Percentiles rank a stretch among this genome's conserved stretches.
phyloP scores from a whole-genome alignment of 2,888 invertebrate genomes.

The Eutolmus rufibarbis region DNA sequence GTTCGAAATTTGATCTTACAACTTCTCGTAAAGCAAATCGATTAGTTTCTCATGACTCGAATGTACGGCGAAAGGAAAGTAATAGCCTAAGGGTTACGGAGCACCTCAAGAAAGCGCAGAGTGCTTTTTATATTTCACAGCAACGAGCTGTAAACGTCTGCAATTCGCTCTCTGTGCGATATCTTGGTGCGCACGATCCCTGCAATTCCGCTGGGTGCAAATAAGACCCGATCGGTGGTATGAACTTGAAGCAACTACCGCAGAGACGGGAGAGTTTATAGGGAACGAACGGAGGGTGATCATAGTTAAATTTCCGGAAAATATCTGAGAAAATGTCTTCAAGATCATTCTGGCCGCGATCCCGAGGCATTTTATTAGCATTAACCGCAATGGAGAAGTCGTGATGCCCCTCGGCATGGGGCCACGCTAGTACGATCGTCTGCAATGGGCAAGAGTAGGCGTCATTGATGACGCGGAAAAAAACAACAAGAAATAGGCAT shows the following conservation, averaged over 20 bases:
- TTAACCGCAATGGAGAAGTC: constrained; percentile 7
- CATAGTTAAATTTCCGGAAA: constrained; percentile 26
- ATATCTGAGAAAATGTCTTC: constrained; percentile 10
- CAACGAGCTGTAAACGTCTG: not conserved
- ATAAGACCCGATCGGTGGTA: not conserved
- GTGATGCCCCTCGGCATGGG: constrained; percentile 23
- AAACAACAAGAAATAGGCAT: constrained; percentile 23
- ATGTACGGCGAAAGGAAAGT: not conserved
- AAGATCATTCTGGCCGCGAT: constrained; percentile 1
- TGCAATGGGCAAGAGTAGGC: not conserved
- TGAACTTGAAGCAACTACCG: constrained; percentile 1
- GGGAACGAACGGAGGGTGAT: not conserved
- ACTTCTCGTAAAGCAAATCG: not conserved
- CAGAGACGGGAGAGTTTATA: not conserved
- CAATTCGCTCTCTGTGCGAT: not conserved
- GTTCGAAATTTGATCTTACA: not conserved
- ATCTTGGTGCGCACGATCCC: not conserved
- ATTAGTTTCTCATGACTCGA: not conserved
- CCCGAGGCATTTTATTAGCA: constrained; percentile 21
- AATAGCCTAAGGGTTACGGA: not conserved
- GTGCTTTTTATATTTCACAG: not conserved
- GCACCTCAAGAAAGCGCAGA: not conserved
- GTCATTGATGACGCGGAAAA: not conserved
- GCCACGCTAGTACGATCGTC: not conserved
- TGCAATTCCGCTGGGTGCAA: not conserved